Evolutionary conservation across 2,113 vertebrate genomes (phyloP).

Genomic region (Trinectes maculatus): DNA sequence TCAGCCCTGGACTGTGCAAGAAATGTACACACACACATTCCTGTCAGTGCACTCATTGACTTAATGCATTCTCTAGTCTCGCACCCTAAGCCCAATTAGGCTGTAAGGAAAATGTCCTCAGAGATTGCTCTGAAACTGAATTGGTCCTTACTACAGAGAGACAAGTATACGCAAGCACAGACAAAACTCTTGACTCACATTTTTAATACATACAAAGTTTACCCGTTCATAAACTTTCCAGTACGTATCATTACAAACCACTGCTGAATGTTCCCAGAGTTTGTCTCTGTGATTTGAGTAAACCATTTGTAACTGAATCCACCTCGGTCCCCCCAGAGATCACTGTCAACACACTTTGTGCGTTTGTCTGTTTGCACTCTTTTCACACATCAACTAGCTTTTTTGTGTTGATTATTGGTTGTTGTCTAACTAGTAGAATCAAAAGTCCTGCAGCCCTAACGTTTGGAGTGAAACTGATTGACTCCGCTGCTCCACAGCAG

Average conservation of each 20-base stretch:
- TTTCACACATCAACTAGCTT: neutral
- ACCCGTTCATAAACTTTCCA: neutral
- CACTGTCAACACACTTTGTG: conserved; percentile 1
- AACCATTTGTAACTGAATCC: conserved; percentile 26
- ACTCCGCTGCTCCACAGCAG: conserved; percentile 28
- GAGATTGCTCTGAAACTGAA: too few species aligned
- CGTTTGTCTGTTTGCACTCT: neutral
- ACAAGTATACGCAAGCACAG: neutral
- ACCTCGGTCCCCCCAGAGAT: conserved; percentile 22
- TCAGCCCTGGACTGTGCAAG: neutral
- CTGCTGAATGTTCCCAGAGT: conserved; percentile 4
- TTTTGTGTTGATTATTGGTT: conserved; percentile 1
- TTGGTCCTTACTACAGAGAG: too few species aligned
- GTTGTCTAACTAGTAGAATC: conserved; percentile 35
- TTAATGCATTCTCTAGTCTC: too few species aligned
- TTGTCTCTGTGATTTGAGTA: conserved; percentile 3
- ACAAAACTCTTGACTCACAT: conserved; percentile 14
- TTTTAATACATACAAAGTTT: conserved; percentile 19
- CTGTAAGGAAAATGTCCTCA: too few species aligned
- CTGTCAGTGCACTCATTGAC: too few species aligned
- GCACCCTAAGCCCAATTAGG: too few species aligned
- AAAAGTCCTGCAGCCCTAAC: conserved; percentile 32
- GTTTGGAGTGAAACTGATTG: conserved; percentile 40
- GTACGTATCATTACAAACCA: neutral
- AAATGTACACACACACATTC: neutral